Base-by-base conservation (phyloP, 2,888 invertebrate genomes). In the Alloscopus bannaensis region DNA sequence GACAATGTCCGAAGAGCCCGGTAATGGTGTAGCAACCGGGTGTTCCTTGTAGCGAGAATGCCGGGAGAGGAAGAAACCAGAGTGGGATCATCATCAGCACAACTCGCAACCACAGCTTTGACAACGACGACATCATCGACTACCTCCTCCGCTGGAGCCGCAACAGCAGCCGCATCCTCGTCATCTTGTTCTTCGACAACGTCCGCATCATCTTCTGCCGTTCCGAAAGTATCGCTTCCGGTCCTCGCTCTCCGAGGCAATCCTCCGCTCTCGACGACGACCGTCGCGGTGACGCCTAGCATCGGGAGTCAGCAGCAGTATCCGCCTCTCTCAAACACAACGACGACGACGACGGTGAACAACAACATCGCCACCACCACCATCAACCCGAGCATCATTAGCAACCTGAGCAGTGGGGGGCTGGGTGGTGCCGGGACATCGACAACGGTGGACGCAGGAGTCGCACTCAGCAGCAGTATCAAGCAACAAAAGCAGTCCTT, bases 21-120 rank as follows among this genome's bases (percentile, higher is more conserved):
- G 84, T 83, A 81, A 82, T 82, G 84, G 83, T 84, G 82, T 83
- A 75, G 82, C 26, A 81, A 71, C 85, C 84, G 85, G 85, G 84
- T 84, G 83, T 82, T 83, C 81, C 82, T 83, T 81, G 80, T 84
- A 83, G 83, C 83, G 84, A 85, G 85, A 84, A 86, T 86, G 86
- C 86, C 85, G 85, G 86, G 86, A 84, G 86, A 86, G 84, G 84
- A 86, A 81, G 84, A 85, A 82, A 72, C 84, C 75, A 85, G 83
- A 84, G 81, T 85, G 84, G 86, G 84, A 85, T 83, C 83, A 83
- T 82, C 85, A 83, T 81, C 84, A 84, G 83, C 78, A 83, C 82
- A 81, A 80, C 80, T 84, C 82, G 75, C 83, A 73, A 83, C 84
- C 78, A 69, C 70, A 68, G 65, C 66, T 52, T 77, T 78, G 65